Evolutionary conservation across 2,797 vertebrate species (phyloP).

Genomic region (Periparus ater): DNA sequence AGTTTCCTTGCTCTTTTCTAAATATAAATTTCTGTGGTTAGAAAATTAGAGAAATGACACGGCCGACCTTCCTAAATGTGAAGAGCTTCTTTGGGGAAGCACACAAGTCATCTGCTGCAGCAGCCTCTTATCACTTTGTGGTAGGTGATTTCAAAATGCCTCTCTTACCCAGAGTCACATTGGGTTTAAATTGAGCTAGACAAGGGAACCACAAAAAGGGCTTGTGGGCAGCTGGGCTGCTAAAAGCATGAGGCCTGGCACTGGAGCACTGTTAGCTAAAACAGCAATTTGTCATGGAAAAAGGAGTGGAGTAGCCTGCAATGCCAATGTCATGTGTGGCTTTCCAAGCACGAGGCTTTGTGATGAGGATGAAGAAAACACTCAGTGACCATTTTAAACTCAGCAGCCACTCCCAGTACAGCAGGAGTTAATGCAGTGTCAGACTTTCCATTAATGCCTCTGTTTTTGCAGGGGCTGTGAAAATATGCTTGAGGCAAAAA

Average conservation of each 20-base stretch:
- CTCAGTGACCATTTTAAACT: neutral
- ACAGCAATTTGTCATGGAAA: neutral
- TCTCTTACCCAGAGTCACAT: neutral
- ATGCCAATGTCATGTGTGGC: neutral
- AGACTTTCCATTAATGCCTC: conserved; percentile 63
- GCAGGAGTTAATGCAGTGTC: conserved; percentile 21
- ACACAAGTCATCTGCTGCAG: conserved; percentile 28
- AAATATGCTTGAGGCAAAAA: conserved; percentile 29
- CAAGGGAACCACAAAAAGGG: conserved; percentile 31
- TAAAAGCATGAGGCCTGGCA: neutral
- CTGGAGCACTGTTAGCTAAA: neutral
- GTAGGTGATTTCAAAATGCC: conserved; percentile 16
- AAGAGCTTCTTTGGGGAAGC: conserved; percentile 28
- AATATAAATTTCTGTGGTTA: conserved; percentile 37
- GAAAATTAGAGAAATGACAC: conserved; percentile 41
- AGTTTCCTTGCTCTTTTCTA: conserved; percentile 15
- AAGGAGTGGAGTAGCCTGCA: neutral
- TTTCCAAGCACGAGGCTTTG: neutral
- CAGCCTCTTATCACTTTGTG: conserved; percentile 1
- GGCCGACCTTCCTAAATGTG: conserved; percentile 11
- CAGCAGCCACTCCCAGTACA: neutral
- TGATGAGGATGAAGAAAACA: neutral
- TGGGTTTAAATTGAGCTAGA: conserved; percentile 35
- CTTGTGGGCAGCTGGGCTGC: neutral
- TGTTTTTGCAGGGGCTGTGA: conserved; percentile 31